Evolutionary conservation across 2,113 vertebrate species (phyloP), one percentile per base, ranked within the genome.

Genomic region (Sciurus niger): DNA sequence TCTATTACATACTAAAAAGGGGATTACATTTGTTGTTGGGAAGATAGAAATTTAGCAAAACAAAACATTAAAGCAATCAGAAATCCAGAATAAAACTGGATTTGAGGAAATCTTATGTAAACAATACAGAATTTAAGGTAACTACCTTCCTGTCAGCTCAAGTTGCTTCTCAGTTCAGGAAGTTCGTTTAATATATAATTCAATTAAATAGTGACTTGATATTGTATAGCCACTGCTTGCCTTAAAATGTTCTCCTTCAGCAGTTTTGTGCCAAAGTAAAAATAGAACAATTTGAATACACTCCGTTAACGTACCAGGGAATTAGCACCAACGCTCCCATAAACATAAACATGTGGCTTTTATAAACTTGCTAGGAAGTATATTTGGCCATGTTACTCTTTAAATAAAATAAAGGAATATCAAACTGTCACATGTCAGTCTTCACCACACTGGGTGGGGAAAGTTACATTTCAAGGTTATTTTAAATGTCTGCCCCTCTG

Each of bases 201-300:
- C 87, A 80, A 80, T 65, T 40, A 73, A 5, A 28, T 5, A 78
- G 73, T 82, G 28, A 76, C 32, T 79, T 3, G 40, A 76, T 48
- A 84, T 32, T 72, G 58, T 95, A 94, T 74, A 88, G 96, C 94
- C 89, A 83, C 80, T n/a, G 37, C 83, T 92, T 32, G 63, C 84
- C 93, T 98, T 92, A 90, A 97, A 98, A 96, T 72, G 67, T 55
- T 97, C 96, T 67, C 93, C 55, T 90, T 92, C 77, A 96, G 92
- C 72, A 95, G 98, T 93, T 95, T 53, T 79, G 43, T 86, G 83
- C 78, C 92, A 96, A 89, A 96, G 94, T 91, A 74, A 93, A 98
- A 96, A 91, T 20, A 97, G 93, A 97, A 95, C 32, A 95, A 96
- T 86, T n/a, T 96, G 91, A 84, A 82, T 84, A 88, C 77, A 88